These are phyloP conservation scores for Nomada lathburiana DNA, from an alignment of 2,888 invertebrate species.

Conservation along the genomic window DNA sequence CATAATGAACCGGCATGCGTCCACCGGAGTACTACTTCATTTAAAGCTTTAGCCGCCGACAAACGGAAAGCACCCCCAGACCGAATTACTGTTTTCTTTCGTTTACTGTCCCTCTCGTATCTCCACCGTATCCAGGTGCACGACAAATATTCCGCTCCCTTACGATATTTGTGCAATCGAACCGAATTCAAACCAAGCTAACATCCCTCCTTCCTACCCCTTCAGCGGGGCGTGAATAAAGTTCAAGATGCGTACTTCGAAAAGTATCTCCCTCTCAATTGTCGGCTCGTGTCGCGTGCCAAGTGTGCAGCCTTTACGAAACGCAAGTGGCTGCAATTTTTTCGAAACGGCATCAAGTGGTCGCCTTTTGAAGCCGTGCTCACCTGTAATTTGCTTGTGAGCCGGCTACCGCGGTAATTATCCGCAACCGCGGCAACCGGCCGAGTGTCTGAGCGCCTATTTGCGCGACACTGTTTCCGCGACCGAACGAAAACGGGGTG, in stretches of 20 bases:
- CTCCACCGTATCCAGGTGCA: not conserved
- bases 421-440: conserved; percentile 21
- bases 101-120: too few relatives aligned
- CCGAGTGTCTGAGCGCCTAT: conserved; percentile 43
- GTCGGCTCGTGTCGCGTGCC: too few relatives aligned
- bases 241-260: too few relatives aligned
- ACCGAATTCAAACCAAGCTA: too few relatives aligned
- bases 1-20: not conserved
- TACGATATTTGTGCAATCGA: too few relatives aligned
- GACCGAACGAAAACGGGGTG: conserved; percentile 57
- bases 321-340: not conserved
- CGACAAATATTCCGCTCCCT: too few relatives aligned
- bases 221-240: too few relatives aligned
- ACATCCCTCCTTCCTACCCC: too few relatives aligned
- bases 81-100: not conserved
- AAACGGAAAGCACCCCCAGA: not conserved
- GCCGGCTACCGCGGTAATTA: conserved; percentile 47
- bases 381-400: conserved; percentile 55
- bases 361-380: not conserved
- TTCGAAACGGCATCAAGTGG: conserved; percentile 18
- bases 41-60: not conserved
- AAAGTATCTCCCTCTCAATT: too few relatives aligned
- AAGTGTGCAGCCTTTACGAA: not conserved
- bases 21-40: not conserved
- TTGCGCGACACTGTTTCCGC: conserved; percentile 55